phyloP scores from a whole-genome alignment of 1,140 invertebrate species.

The Myzus persicae region DNA sequence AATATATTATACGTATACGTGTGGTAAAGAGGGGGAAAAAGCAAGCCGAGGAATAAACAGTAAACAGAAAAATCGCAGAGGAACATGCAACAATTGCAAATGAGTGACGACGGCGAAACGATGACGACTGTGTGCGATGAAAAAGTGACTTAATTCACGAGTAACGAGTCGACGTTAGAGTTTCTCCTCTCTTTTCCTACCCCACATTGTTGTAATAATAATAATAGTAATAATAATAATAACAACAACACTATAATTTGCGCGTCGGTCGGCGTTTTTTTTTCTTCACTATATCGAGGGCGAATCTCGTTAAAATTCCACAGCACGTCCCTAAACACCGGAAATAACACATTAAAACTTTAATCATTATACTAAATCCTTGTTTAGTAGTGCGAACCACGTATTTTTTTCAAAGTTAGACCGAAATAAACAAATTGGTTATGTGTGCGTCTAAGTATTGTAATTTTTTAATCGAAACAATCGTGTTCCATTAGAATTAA shows the following conservation, averaged over 20 bases:
- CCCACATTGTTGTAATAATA: neutral
- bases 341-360: constrained; percentile 40
- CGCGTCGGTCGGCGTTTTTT: neutral
- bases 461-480: neutral
- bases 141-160: constrained; percentile 8
- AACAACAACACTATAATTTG: neutral
- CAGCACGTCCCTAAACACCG: constrained; percentile 20
- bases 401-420: constrained; percentile 1
- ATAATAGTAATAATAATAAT: neutral
- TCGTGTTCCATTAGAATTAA: neutral
- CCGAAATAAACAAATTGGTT: constrained; percentile 19
- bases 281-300: neutral
- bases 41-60: neutral
- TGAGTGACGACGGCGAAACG: neutral
- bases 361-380: constrained; percentile 38
- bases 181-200: neutral
- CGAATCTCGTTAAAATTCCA: constrained; percentile 33
- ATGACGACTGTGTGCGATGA: neutral
- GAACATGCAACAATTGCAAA: constrained; percentile 9
- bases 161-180: neutral
- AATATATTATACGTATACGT: no score
- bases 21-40: neutral
- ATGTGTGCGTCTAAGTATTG: neutral
- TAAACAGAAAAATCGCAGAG: neutral
- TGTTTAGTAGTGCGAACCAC: constrained; percentile 22